Conservation (phyloP, 2,888 invertebrate genomes). For the Saturnia japonica region DNA sequence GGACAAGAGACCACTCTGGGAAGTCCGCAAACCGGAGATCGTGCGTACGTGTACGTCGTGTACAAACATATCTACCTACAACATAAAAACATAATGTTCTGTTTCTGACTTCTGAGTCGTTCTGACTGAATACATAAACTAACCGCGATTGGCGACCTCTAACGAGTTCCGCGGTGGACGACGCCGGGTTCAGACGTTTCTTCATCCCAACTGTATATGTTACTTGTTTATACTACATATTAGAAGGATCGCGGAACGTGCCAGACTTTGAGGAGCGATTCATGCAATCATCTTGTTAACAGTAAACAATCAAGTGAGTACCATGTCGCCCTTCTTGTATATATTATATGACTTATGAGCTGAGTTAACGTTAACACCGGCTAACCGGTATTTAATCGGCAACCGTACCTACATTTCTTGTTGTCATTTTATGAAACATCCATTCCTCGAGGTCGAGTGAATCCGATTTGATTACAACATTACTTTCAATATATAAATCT, state of each 20-base stretch:
- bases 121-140: slow-evolving; percentile 41
- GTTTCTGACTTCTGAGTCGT: slow-evolving; percentile 10
- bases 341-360: slow-evolving; percentile 29
- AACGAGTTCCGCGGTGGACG: slow-evolving; percentile 64
- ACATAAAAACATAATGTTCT: too few species aligned
- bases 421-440: slow-evolving; percentile 8
- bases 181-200: slow-evolving; percentile 56
- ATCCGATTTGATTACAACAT: neutral
- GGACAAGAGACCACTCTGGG: neutral
- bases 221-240: slow-evolving; percentile 40
- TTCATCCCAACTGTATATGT: slow-evolving; percentile 32
- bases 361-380: slow-evolving; percentile 26
- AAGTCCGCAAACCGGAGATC: slow-evolving; percentile 12
- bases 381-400: slow-evolving; percentile 23
- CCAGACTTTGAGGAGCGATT: slow-evolving; percentile 66
- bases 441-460: neutral
- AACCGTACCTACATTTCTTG: slow-evolving; percentile 1
- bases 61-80: slow-evolving; percentile 15
- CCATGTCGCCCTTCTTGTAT: slow-evolving; percentile 59
- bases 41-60: slow-evolving; percentile 8
- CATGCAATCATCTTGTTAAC: slow-evolving; percentile 79
- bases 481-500: neutral
- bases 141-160: slow-evolving; percentile 43
- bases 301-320: slow-evolving; percentile 79
- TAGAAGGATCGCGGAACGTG: slow-evolving; percentile 66